These are phyloP conservation scores for Platygyra sinensis DNA, from an alignment of 64 coral and sea anemone genomes.

Conservation along the genomic window DNA sequence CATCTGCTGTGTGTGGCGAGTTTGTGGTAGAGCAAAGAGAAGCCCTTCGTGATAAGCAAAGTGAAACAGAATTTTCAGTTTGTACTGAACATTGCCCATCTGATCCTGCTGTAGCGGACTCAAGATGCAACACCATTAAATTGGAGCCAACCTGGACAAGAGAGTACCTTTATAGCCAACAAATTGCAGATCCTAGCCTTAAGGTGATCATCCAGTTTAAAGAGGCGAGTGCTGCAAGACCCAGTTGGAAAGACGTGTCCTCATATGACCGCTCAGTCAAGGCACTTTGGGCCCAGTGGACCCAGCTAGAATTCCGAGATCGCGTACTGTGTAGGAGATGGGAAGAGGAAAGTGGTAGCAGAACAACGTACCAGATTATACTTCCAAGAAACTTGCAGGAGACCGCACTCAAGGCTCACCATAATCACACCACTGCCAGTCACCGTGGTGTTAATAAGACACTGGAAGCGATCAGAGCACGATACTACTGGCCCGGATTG, in stretches of 20 bases:
- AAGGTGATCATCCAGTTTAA: conserved; percentile 2
- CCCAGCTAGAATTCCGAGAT: neutral
- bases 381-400: conserved; percentile 33
- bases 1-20: too few relatives aligned
- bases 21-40: too few relatives aligned
- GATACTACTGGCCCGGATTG: conserved; percentile 57
- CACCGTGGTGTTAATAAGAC: conserved; percentile 43
- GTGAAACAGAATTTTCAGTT: too few relatives aligned
- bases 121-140: conserved; percentile 34
- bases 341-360: conserved; percentile 15
- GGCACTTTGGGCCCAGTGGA: neutral
- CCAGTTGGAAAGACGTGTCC: neutral
- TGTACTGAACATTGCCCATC: too few relatives aligned
- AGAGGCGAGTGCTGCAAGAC: neutral
- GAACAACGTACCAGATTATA: conserved; percentile 20
- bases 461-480: conserved; percentile 22
- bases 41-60: too few relatives aligned
- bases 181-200: neutral
- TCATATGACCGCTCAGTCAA: neutral
- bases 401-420: conserved; percentile 24
- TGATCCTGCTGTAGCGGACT: too few relatives aligned
- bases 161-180: conserved; percentile 7
- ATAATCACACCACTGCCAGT: too few relatives aligned
- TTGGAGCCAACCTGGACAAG: conserved; percentile 7
- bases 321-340: conserved; percentile 6